Evolutionary conservation across 2,888 invertebrate species (phyloP).

Genomic region (Andrena bicolor): DNA sequence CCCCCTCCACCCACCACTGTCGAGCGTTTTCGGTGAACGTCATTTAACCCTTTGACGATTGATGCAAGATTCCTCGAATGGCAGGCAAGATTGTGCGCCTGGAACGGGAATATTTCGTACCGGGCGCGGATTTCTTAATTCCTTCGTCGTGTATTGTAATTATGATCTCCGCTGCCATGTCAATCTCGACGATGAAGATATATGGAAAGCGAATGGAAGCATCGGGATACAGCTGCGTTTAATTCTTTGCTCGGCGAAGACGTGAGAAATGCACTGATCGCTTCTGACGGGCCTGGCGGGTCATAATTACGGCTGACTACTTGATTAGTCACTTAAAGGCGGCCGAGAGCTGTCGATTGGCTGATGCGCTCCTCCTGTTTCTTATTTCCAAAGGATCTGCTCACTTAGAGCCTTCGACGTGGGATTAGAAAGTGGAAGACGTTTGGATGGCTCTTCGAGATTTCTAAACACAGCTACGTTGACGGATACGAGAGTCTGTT

Average conservation of each 20-base stretch:
- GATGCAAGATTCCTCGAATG: not conserved
- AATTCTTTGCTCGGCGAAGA: conserved; percentile 6
- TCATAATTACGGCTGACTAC: conserved; percentile 48
- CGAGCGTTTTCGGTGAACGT: conserved; percentile 15
- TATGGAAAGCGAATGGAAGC: conserved; percentile 22
- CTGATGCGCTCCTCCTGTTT: conserved; percentile 32
- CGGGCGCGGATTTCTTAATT: not conserved
- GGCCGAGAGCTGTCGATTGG: conserved; percentile 17
- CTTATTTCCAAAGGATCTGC: conserved; percentile 26
- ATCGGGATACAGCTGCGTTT: not conserved
- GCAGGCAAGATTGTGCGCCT: too few relatives aligned
- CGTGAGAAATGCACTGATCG: conserved; percentile 16
- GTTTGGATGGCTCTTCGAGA: not conserved
- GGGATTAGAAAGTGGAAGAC: conserved; percentile 34
- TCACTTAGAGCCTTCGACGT: conserved; percentile 2
- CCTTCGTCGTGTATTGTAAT: not conserved
- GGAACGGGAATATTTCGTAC: too few relatives aligned
- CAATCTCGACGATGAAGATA: not conserved
- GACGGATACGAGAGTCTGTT: too few relatives aligned
- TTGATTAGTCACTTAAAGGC: conserved; percentile 57
- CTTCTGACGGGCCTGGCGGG: not conserved
- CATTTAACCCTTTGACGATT: conserved; percentile 12
- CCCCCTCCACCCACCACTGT: not conserved
- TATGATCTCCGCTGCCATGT: conserved; percentile 22
- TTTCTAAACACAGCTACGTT: too few relatives aligned